These are phyloP conservation scores for Tetraneura akinire DNA, from an alignment of 1,140 invertebrate species.

Conservation along the genomic window DNA sequence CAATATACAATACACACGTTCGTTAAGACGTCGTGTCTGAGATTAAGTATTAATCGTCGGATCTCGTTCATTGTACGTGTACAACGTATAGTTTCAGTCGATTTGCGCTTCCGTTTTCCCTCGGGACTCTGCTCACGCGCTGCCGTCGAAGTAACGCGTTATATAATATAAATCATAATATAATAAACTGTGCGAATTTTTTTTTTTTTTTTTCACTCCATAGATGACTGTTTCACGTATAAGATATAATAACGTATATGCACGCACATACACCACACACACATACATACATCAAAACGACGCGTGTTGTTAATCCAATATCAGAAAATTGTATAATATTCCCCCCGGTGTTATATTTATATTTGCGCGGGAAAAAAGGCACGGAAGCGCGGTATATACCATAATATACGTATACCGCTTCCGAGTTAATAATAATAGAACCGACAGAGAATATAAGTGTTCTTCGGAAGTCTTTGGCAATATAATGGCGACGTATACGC, in stretches of 20 bases:
- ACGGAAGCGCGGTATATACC: too few relatives aligned
- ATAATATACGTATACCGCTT: too few relatives aligned
- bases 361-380: too few relatives aligned
- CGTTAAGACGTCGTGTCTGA: background rate
- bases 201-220: background rate
- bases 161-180: background rate
- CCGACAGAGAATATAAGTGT: background rate
- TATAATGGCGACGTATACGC: background rate
- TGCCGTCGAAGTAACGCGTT: too few relatives aligned
- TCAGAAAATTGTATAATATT: constrained; percentile 10
- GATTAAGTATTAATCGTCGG: background rate
- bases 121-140: too few relatives aligned
- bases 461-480: constrained; percentile 5
- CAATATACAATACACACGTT: background rate
- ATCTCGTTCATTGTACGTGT: background rate
- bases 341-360: background rate
- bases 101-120: background rate
- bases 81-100: background rate
- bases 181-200: background rate
- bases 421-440: constrained; percentile 22
- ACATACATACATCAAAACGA: background rate
- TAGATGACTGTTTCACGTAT: too few relatives aligned
- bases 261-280: too few relatives aligned
- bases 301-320: constrained; percentile 23
- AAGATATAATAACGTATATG: too few relatives aligned